A percentile compares a stretch with the other conserved stretches of the same genome.
Conservation (phyloP, 2,113 vertebrate genomes). For the Bos indicus region DNA sequence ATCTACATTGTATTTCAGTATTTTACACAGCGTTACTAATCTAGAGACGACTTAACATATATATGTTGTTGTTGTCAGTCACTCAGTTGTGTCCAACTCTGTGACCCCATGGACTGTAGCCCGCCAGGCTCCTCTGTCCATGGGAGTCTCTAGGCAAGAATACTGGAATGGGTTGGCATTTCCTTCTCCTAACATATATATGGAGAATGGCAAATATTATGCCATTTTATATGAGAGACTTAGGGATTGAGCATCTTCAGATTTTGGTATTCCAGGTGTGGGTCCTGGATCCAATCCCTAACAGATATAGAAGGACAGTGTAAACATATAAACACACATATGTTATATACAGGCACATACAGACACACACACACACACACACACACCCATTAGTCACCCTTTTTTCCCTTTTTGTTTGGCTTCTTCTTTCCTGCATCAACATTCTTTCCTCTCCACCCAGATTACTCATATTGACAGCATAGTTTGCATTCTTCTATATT, state of each 20-base stretch:
- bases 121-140: background rate
- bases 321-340: background rate
- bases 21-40: too few species aligned
- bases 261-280: background rate
- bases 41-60: background rate
- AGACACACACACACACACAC: background rate
- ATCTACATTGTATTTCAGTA: background rate
- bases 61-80: background rate
- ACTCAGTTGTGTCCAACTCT: background rate
- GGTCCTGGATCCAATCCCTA: background rate
- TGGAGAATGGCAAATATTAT: background rate
- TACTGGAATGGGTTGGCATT: background rate
- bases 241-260: background rate
- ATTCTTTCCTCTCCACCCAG: background rate
- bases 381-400: background rate
- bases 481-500: background rate
- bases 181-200: background rate
- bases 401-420: background rate
- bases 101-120: background rate
- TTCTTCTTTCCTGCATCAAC: background rate
- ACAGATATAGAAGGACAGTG: accelerated
- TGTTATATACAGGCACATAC: background rate
- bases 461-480: background rate
- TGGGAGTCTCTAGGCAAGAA: background rate
- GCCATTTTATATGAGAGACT: background rate